phyloP scores from a whole-genome alignment of 2,888 invertebrate genomes.

The Eutolmus rufibarbis region DNA sequence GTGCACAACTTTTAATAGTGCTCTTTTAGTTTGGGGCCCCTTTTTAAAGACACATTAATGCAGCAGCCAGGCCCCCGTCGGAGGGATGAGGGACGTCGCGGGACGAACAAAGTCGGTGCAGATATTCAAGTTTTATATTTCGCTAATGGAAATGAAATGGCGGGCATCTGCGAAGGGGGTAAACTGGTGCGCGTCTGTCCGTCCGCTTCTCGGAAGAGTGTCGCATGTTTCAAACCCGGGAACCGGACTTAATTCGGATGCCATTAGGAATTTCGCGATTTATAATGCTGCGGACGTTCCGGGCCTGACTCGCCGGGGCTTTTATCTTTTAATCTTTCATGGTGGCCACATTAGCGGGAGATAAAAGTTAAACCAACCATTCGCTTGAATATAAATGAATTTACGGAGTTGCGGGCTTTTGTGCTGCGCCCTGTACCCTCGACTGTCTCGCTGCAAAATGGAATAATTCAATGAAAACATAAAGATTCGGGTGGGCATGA shows the following conservation, averaged over 20 bases:
- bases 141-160: background rate
- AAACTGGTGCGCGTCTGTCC: background rate
- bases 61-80: background rate
- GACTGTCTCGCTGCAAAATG: background rate
- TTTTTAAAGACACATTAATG: background rate
- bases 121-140: background rate
- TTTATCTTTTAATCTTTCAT: constrained; percentile 18
- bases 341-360: background rate
- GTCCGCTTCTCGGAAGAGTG: background rate
- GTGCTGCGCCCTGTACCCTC: background rate
- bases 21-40: background rate
- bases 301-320: background rate
- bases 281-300: background rate
- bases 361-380: background rate
- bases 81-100: background rate
- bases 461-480: background rate
- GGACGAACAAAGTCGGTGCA: background rate
- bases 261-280: background rate
- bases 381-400: background rate
- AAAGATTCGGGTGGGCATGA: background rate
- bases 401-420: background rate
- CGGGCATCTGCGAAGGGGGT: background rate
- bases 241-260: background rate
- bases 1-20: background rate
- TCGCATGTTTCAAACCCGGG: background rate